Evolutionary conservation across 2,113 vertebrate genomes (phyloP).

Genomic region (Fregata magnificens): DNA sequence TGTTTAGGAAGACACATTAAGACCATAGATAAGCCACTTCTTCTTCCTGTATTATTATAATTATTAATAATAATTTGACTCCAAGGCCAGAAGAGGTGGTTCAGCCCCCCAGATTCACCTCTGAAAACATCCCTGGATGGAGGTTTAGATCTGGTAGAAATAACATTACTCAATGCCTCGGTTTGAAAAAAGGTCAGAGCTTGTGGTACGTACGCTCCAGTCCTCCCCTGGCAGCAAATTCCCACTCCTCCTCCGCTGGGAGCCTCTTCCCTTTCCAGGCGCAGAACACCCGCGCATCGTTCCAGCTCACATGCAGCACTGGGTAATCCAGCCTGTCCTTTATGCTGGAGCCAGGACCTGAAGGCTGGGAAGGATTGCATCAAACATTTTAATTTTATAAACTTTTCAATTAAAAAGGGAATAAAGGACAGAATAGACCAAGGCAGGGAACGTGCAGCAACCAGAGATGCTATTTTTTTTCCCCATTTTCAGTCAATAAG

Average conservation of each 20-base stretch:
- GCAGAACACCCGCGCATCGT: constrained; percentile 88
- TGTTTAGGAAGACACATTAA: not conserved
- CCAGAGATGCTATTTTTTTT: fast-evolving
- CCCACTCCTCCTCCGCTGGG: constrained; percentile 91
- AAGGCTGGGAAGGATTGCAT: constrained; percentile 74
- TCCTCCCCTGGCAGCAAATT: constrained; percentile 91
- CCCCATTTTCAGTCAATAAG: fast-evolving
- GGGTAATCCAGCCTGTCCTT: constrained; percentile 83
- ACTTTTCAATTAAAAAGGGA: not conserved
- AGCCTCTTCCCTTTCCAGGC: constrained; percentile 85
- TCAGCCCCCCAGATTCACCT: not conserved
- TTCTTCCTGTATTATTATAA: not conserved
- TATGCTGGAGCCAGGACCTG: constrained; percentile 90
- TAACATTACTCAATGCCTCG: not conserved
- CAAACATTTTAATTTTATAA: not conserved
- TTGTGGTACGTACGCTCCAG: constrained; percentile 76
- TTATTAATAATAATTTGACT: not conserved
- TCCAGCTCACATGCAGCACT: constrained; percentile 97
- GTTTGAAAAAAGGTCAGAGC: not conserved
- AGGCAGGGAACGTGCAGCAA: not conserved
- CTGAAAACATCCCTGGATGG: not conserved
- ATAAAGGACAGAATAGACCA: not conserved
- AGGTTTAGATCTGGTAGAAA: not conserved
- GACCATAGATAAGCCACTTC: not conserved
- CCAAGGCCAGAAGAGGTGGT: not conserved